Evolutionary conservation across 2,113 vertebrate species (phyloP).

Genomic region (Paracyprichromis sp.): DNA sequence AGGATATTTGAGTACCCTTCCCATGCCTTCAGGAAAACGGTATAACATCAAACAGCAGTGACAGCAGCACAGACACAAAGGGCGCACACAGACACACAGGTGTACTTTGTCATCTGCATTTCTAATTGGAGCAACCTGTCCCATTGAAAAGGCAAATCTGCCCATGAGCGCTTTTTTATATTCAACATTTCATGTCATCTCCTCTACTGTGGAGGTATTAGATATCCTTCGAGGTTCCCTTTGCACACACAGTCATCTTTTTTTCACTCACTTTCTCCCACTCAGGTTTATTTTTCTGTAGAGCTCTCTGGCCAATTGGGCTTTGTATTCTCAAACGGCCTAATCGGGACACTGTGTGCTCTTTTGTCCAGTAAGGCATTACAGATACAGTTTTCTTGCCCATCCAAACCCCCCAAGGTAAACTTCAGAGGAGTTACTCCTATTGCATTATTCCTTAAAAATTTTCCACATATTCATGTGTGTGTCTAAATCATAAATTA

Average conservation of each 20-base stretch:
- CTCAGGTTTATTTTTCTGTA: background rate
- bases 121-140: constrained; percentile 37
- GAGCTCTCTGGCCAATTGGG: background rate
- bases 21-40: background rate
- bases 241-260: background rate
- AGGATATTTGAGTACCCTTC: constrained; percentile 7
- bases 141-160: constrained; percentile 35
- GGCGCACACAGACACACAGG: background rate
- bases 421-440: constrained; percentile 25
- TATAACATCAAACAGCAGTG: background rate
- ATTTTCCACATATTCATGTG: background rate
- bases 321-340: background rate
- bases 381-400: constrained; percentile 42
- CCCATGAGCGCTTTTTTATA: constrained; percentile 33
- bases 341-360: constrained; percentile 24
- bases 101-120: constrained; percentile 27
- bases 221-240: constrained; percentile 18
- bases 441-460: constrained; percentile 1
- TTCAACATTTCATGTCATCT: constrained; percentile 38
- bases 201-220: constrained; percentile 4
- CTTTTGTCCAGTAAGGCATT: constrained; percentile 21
- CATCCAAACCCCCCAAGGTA: constrained; percentile 40
- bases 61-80: background rate
- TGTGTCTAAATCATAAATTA: constrained; percentile 29
- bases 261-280: background rate